Evolutionary conservation across 2,888 invertebrate genomes (phyloP).

Genomic region (Congeria kusceri): DNA sequence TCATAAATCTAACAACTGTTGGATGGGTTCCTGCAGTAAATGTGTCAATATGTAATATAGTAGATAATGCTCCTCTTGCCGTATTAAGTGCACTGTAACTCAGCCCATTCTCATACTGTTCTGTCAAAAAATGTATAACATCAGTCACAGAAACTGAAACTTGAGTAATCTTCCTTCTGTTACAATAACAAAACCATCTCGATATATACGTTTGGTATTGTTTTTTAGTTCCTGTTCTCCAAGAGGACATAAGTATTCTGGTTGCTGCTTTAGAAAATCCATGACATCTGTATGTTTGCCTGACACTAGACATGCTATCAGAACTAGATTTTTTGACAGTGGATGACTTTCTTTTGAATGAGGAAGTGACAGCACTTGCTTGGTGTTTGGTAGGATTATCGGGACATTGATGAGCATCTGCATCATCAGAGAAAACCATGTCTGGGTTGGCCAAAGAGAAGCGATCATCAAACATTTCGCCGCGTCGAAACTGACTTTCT

Average conservation of each 20-base stretch:
- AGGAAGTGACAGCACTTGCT: constrained; percentile 9
- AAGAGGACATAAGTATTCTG: constrained; percentile 21
- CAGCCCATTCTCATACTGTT: constrained; percentile 39
- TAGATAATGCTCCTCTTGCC: constrained; percentile 18
- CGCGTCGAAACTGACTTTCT: constrained; percentile 36
- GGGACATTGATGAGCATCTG: constrained; percentile 7
- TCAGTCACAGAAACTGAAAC: constrained; percentile 31
- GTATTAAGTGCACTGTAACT: constrained; percentile 42
- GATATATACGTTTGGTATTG: constrained; percentile 30
- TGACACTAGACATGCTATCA: constrained; percentile 13
- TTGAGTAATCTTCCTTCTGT: constrained; percentile 24
- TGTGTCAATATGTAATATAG: too few relatives aligned
- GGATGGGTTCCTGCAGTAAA: too few relatives aligned
- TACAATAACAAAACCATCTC: constrained; percentile 43
- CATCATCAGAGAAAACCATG: constrained; percentile 40
- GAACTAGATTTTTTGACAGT: neutral
- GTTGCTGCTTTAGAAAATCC: constrained; percentile 30
- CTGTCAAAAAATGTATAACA: constrained; percentile 37
- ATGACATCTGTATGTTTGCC: constrained; percentile 1
- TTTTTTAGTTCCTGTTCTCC: constrained; percentile 31
- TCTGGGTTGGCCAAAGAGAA: constrained; percentile 42
- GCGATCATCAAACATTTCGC: constrained; percentile 40
- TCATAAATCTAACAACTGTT: too few relatives aligned
- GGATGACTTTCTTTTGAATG: neutral
- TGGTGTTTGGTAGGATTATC: neutral